Evolutionary conservation across 2,113 vertebrate species (phyloP).

Genomic region (Melanotaenia duboulayi): DNA sequence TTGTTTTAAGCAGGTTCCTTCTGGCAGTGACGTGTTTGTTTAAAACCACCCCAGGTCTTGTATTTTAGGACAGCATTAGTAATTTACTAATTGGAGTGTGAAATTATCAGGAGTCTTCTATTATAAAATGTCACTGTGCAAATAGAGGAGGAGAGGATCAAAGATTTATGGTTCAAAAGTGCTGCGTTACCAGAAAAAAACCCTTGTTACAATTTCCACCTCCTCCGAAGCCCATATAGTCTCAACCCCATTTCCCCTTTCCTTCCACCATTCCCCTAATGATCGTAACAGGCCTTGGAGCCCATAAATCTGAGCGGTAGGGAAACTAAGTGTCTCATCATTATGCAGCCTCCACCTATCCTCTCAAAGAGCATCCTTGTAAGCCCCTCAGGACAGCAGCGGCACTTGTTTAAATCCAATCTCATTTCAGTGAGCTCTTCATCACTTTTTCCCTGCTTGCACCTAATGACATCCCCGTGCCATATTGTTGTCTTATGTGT

Average conservation of each 20-base stretch:
- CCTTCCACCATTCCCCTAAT: constrained; percentile 70
- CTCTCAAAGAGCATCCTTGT: constrained; percentile 53
- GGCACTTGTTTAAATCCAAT: constrained; percentile 76
- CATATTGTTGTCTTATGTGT: constrained; percentile 71
- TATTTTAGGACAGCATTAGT: constrained; percentile 47
- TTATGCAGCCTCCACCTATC: constrained; percentile 71
- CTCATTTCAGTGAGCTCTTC: constrained; percentile 71
- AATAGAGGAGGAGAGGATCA: constrained; percentile 64
- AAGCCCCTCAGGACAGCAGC: constrained; percentile 58
- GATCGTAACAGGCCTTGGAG: constrained; percentile 71
- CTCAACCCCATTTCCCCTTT: constrained; percentile 63
- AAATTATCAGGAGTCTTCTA: constrained; percentile 65
- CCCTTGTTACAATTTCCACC: constrained; percentile 48
- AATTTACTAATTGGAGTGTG: constrained; percentile 79
- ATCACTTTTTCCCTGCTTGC: constrained; percentile 50
- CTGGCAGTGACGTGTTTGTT: constrained; percentile 51
- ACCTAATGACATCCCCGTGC: constrained; percentile 51
- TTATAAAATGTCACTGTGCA: constrained; percentile 66
- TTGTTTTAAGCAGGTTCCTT: constrained; percentile 16
- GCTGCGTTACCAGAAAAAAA: constrained; percentile 67
- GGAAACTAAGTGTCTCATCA: constrained; percentile 75
- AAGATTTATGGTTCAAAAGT: constrained; percentile 76
- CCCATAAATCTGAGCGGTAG: constrained; percentile 76
- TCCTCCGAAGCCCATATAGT: constrained; percentile 53
- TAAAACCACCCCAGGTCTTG: constrained; percentile 12